These are phyloP conservation scores for Sebastes iracundus DNA, from an alignment of 2,797 vertebrate genomes.

Conservation along the genomic window DNA sequence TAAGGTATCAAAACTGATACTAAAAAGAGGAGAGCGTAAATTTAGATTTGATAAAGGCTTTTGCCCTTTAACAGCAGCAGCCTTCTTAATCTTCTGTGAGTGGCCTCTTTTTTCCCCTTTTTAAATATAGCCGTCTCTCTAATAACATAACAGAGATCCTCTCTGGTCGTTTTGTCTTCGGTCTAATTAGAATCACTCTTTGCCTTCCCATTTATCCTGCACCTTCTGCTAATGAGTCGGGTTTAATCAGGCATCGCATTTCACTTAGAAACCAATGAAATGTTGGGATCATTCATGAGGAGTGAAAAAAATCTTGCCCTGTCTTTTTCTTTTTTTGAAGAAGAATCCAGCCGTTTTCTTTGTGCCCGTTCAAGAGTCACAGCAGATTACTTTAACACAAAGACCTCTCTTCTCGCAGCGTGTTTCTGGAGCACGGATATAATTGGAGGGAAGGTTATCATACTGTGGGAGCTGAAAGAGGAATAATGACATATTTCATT, in stretches of 20 bases:
- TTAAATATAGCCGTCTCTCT: constrained; percentile 25
- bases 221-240: constrained; percentile 66
- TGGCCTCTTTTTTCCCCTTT: neutral
- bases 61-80: neutral
- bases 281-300: constrained; percentile 54
- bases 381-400: constrained; percentile 54
- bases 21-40: neutral
- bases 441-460: constrained; percentile 67
- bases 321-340: neutral
- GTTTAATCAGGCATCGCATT: constrained; percentile 76
- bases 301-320: constrained; percentile 21
- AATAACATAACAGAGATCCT: constrained; percentile 36
- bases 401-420: constrained; percentile 21
- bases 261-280: constrained; percentile 73
- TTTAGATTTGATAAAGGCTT: neutral
- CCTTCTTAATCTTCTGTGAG: neutral
- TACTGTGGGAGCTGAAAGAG: constrained; percentile 30
- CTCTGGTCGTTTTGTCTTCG: constrained; percentile 44
- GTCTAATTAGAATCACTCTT: constrained; percentile 60
- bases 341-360: constrained; percentile 20
- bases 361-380: constrained; percentile 23
- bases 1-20: neutral
- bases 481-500: constrained; percentile 63
- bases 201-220: constrained; percentile 57
- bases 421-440: constrained; percentile 29